phyloP scores from a whole-genome alignment of 2,113 vertebrate genomes.

The Haemorhous mexicanus region DNA sequence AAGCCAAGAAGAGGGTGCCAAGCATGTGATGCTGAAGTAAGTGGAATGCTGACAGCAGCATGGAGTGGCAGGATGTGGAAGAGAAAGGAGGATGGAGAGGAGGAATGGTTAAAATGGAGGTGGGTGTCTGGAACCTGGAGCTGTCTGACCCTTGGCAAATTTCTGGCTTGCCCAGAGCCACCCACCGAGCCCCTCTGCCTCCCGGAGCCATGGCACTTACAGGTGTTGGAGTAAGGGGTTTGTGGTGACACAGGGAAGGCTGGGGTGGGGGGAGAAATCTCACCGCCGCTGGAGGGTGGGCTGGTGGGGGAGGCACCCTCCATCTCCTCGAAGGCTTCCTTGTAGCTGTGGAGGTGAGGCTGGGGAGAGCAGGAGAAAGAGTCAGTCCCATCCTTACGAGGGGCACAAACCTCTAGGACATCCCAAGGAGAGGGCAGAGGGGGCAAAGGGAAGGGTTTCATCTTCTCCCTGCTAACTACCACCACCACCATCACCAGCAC shows the following conservation, averaged over 20 bases:
- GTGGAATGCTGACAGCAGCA: neutral
- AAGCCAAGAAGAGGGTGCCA: neutral
- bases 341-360: constrained; percentile 97
- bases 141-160: constrained; percentile 11
- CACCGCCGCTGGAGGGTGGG: constrained; percentile 86
- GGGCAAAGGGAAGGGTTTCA: neutral
- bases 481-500: neutral
- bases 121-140: constrained; percentile 33
- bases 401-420: neutral
- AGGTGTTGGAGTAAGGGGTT: constrained; percentile 81
- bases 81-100: neutral
- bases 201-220: constrained; percentile 74
- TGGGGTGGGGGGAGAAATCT: constrained; percentile 84
- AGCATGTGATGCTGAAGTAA: neutral
- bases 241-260: constrained; percentile 79
- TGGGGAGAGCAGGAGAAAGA: constrained; percentile 56
- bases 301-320: constrained; percentile 79
- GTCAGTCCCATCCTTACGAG: neutral
- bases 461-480: neutral
- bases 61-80: neutral
- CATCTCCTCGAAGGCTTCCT: constrained; percentile 95
- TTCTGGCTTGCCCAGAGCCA: constrained; percentile 39
- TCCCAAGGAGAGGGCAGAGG: neutral
- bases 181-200: constrained; percentile 54
- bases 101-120: neutral